These are phyloP conservation scores for Lepidothrix coronata DNA, from an alignment of 2,113 vertebrate genomes.

Conservation along the genomic window DNA sequence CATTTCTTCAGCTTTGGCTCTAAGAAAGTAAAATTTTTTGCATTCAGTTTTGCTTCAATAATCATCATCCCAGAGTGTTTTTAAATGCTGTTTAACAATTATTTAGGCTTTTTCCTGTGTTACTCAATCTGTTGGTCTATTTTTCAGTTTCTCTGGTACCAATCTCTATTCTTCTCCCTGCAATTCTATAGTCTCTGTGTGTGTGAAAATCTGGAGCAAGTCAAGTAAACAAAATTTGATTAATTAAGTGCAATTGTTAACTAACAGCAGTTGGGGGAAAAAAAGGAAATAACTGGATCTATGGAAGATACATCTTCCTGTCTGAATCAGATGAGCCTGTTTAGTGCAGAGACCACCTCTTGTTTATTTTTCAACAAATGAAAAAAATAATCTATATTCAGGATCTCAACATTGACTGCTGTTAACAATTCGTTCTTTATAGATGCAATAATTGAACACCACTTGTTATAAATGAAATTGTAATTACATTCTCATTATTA, in stretches of 20 bases:
- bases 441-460: constrained; percentile 50
- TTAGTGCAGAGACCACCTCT: not conserved
- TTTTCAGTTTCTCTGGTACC: not conserved
- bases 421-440: constrained; percentile 43
- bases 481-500: constrained; percentile 51
- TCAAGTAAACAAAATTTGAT: not conserved
- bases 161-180: not conserved
- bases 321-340: not conserved
- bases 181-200: not conserved
- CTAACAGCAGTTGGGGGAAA: not conserved
- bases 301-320: not conserved
- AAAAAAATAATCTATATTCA: not conserved
- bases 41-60: not conserved
- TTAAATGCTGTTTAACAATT: not conserved
- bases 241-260: not conserved
- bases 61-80: not conserved
- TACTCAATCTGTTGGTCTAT: not conserved
- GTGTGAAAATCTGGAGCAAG: not conserved
- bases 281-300: not conserved
- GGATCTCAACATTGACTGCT: constrained; percentile 1
- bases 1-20: not conserved
- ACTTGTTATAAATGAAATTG: constrained; percentile 39
- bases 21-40: not conserved
- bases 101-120: not conserved
- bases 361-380: not conserved